phyloP scores from a whole-genome alignment of 2,888 invertebrate species.

The Perithous albicinctus region DNA sequence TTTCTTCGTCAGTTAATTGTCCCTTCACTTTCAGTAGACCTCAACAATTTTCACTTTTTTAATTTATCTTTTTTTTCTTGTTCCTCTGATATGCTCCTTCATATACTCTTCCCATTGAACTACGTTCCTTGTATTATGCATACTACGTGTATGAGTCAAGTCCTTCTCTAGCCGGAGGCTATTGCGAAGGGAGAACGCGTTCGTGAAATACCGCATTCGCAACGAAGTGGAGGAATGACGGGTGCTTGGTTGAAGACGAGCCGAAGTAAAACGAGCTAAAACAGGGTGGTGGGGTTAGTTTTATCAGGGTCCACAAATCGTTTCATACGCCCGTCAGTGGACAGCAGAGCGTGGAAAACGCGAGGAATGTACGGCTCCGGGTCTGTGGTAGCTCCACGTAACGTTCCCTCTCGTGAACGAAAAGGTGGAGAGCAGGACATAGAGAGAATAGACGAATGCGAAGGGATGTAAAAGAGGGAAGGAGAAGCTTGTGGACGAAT shows the following conservation, averaged over 20 bases:
- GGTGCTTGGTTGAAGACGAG: slow-evolving; percentile 26
- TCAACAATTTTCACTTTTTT: background rate
- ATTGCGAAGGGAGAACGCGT: background rate
- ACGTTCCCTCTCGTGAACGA: slow-evolving; percentile 39
- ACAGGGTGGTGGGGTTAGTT: slow-evolving; percentile 73
- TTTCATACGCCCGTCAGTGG: slow-evolving; percentile 71
- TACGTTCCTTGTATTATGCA: background rate
- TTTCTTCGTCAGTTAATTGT: slow-evolving; percentile 25
- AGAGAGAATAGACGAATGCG: slow-evolving; percentile 63
- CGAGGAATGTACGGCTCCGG: slow-evolving; percentile 75
- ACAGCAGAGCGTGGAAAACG: slow-evolving; percentile 75
- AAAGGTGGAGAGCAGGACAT: slow-evolving; percentile 52
- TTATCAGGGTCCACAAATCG: slow-evolving; percentile 74
- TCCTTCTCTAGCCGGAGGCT: background rate
- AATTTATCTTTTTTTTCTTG: background rate
- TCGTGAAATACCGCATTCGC: slow-evolving; percentile 27
- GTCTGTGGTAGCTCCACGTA: slow-evolving; percentile 51
- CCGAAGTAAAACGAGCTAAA: slow-evolving; percentile 60
- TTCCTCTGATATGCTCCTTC: slow-evolving; percentile 6
- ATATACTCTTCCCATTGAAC: background rate
- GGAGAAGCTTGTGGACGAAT: slow-evolving; percentile 70
- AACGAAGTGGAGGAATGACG: slow-evolving; percentile 45
- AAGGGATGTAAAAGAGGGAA: slow-evolving; percentile 60
- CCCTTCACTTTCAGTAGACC: slow-evolving; percentile 16
- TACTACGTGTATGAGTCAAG: background rate